phyloP scores from a whole-genome alignment of 2,888 invertebrate species.

The Euzophera pinguis region DNA sequence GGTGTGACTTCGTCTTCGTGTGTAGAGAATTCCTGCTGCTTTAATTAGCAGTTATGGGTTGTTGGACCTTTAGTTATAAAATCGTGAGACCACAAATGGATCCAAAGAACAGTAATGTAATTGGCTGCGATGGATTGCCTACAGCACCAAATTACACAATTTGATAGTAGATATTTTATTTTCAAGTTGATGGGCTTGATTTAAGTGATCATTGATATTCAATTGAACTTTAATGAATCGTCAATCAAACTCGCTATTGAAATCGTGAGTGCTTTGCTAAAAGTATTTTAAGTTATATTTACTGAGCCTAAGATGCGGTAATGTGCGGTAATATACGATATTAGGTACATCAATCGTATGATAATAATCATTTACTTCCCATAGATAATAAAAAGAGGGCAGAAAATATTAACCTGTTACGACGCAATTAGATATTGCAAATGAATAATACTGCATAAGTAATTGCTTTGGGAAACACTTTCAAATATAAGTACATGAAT shows the following conservation, averaged over 20 bases:
- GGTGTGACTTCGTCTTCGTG: slow-evolving; percentile 5
- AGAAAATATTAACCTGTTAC: slow-evolving; percentile 38
- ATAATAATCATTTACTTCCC: slow-evolving; percentile 30
- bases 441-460: slow-evolving; percentile 2
- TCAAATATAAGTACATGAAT: no score
- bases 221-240: no score
- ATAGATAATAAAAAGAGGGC: slow-evolving; percentile 42
- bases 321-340: no score
- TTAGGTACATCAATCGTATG: no score
- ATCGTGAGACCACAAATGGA: slow-evolving; percentile 5
- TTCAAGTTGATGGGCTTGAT: neutral
- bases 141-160: neutral
- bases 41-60: slow-evolving; percentile 10
- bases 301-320: no score
- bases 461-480: neutral
- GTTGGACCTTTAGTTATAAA: neutral
- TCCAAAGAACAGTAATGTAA: neutral
- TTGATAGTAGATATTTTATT: neutral
- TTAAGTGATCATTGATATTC: neutral
- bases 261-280: no score
- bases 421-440: slow-evolving; percentile 33
- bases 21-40: slow-evolving; percentile 2
- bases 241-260: no score
- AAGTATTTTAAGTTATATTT: no score
- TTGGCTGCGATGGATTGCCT: neutral